Conservation (phyloP, 1,140 invertebrate genomes). For the Bombus waltoni region DNA sequence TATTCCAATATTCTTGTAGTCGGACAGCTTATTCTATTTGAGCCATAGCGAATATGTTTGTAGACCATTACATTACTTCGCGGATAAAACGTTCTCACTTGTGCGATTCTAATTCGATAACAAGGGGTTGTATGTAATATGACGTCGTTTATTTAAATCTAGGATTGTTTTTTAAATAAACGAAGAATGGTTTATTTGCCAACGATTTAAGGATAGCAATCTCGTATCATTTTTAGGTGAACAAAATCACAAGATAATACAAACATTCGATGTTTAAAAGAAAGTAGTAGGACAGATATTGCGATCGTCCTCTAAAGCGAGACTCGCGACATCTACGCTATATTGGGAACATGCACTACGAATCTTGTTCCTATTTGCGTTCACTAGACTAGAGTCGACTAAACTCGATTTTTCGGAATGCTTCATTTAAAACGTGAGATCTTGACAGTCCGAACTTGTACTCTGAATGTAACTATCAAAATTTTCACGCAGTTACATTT, state of each 20-base stretch:
- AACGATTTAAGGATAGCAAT: neutral
- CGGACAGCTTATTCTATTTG: too few relatives aligned
- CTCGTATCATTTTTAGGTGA: neutral
- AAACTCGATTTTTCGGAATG: conserved; percentile 11
- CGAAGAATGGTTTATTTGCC: neutral
- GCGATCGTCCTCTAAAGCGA: neutral
- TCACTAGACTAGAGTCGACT: neutral
- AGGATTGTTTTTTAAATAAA: neutral
- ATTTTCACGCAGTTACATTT: neutral
- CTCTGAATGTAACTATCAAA: neutral
- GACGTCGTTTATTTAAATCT: too few relatives aligned
- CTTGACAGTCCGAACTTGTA: neutral
- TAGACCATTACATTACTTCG: too few relatives aligned
- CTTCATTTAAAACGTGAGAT: neutral
- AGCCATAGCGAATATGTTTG: too few relatives aligned
- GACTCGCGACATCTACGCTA: neutral
- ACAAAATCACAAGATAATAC: neutral
- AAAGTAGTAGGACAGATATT: neutral
- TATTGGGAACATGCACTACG: neutral
- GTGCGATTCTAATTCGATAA: too few relatives aligned
- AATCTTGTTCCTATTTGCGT: conserved; percentile 11
- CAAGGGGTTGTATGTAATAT: too few relatives aligned
- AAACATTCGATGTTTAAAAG: neutral
- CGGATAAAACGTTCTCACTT: too few relatives aligned
- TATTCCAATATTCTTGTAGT: too few relatives aligned